phyloP scores from a whole-genome alignment of 2,888 invertebrate genomes.

The Orthosia incerta region DNA sequence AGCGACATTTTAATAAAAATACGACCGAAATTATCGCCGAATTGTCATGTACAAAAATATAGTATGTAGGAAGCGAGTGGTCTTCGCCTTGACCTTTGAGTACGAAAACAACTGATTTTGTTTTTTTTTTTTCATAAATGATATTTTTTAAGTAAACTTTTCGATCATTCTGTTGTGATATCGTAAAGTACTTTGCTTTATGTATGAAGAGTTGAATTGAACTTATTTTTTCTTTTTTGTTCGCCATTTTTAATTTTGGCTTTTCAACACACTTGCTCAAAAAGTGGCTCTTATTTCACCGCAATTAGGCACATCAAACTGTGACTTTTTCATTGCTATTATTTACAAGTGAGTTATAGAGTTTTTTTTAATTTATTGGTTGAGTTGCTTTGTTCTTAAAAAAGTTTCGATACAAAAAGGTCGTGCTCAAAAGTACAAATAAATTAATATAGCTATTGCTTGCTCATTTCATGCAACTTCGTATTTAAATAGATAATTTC shows the following conservation, averaged over 20 bases:
- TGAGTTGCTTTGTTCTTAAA: no score
- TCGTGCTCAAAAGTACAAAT: no score
- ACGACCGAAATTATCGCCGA: conserved; percentile 43
- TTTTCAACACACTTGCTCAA: no score
- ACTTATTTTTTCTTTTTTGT: background rate
- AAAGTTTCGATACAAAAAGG: no score
- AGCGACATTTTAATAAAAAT: conserved; percentile 11
- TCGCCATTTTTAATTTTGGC: background rate
- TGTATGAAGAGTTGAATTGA: background rate
- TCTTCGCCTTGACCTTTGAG: conserved; percentile 44
- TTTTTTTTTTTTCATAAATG: conserved; percentile 11
- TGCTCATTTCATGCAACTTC: no score
- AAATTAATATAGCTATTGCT: no score
- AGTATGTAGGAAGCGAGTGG: conserved; percentile 44
- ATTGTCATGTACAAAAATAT: conserved; percentile 52
- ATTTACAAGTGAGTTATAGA: no score
- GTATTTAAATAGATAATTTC: no score
- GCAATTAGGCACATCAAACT: no score
- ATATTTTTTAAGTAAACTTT: conserved; percentile 21
- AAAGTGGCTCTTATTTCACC: no score
- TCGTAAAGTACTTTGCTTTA: conserved; percentile 4
- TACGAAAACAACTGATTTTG: conserved; percentile 29
- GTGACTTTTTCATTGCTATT: no score
- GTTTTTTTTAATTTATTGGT: no score
- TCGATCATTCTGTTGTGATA: conserved; percentile 3